Conservation (phyloP, 2,888 invertebrate genomes). For the Pilophorus perplexus region DNA sequence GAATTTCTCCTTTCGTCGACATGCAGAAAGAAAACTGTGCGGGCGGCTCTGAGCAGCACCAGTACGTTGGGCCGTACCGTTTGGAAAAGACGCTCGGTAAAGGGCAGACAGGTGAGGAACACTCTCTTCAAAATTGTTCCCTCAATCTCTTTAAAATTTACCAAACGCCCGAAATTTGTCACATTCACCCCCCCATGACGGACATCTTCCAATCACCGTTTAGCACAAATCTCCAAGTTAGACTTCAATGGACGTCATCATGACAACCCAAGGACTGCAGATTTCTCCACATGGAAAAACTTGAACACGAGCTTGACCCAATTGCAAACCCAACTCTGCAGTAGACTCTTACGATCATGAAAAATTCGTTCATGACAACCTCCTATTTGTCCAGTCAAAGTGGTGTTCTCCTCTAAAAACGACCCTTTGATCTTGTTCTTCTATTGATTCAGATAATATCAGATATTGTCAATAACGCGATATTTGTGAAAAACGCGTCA, state of each 20-base stretch:
- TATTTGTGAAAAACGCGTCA: too few species aligned
- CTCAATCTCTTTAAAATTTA: neutral
- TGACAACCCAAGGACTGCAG: slow-evolving; percentile 14
- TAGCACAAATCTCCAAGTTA: slow-evolving; percentile 12
- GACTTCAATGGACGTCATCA: slow-evolving; percentile 26
- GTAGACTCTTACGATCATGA: too few species aligned
- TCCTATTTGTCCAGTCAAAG: too few species aligned
- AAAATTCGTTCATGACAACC: too few species aligned
- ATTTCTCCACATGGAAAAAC: neutral
- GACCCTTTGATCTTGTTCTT: too few species aligned
- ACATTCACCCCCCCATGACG: too few species aligned
- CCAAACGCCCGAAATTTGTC: too few species aligned
- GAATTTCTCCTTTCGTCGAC: neutral
- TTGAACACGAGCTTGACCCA: too few species aligned
- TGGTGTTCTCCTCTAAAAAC: too few species aligned
- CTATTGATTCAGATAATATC: too few species aligned
- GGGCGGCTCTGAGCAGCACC: slow-evolving; percentile 63
- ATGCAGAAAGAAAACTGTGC: slow-evolving; percentile 40
- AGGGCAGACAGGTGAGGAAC: slow-evolving; percentile 91
- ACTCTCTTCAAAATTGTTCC: slow-evolving; percentile 1
- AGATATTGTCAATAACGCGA: too few species aligned
- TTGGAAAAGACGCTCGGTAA: slow-evolving; percentile 99
- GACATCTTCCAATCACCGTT: slow-evolving; percentile 1
- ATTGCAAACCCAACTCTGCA: too few species aligned
- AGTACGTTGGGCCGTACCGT: slow-evolving; percentile 98